Base-by-base conservation (phyloP, 2,888 invertebrate species). In the Ectropis crepuscularia region DNA sequence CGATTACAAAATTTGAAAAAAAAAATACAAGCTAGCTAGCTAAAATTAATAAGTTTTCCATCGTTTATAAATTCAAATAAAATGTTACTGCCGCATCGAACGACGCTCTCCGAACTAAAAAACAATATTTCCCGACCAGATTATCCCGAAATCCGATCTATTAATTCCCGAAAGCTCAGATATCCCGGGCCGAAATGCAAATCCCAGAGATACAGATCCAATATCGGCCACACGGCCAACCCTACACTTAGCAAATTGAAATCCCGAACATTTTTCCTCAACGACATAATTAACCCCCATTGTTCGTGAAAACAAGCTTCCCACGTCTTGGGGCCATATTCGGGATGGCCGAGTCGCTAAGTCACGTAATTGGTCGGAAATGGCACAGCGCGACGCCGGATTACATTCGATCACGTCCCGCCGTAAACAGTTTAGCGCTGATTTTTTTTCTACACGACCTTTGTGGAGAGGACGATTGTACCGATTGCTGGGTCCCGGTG, bases 281-380 rank as follows among this genome's bases (percentile, higher is more conserved):
- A 70, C 71, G 70, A 70, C 71, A 76, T 81, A 80, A 81, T 81
- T 81, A 79, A 75, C 70, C 67, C 67, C 55, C 66, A 72, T 72
- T 72, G 72, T 72, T 68, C 50, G 68, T 61, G 57, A 61, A 67
- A 68, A 64, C 64, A 67, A 63, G 47, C 45, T 67, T 57, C 51
- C 58, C 55, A 60, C 61, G 66, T 59, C 63, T 58, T 54, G 57
- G 68, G 59, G 64, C 74, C 74, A 75, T 79, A 75, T 75, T 78
- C 78, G 76, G 74, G 76, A 79, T 76, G 70, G 69, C 70, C 74
- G 71, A 79, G 76, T 82, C 82, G 70, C 81, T 80, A 83, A 83
- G 83, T 83, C 86, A 85, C 85, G 86, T 87, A 85, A 88, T 87
- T 86, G 87, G 75, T 73, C 81, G 86, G 86, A 87, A 86, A 85